Evolutionary conservation across 2,797 vertebrate species (phyloP), one percentile per base, ranked within the genome.

Genomic region (Periophthalmus magnuspinnatus): DNA sequence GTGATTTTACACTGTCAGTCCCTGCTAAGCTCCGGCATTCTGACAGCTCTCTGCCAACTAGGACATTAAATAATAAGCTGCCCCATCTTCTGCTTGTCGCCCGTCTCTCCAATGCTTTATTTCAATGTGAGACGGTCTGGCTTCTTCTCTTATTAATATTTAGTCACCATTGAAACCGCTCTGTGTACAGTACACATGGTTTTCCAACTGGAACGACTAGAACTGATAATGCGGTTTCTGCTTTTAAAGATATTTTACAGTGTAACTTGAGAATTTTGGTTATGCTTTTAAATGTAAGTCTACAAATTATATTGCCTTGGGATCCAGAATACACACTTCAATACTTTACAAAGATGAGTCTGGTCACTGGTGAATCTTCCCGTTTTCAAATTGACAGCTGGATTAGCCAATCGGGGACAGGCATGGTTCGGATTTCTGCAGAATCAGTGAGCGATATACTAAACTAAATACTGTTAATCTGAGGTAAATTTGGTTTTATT

Each of bases 1-100:
- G 77, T 77, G 80, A 84, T 89, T 89, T 80, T 71, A 75, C 77
- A 83, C 77, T 82, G 84, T 85, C 84, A 82, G 80, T 83, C 74
- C n/a, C 69, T 85, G 85, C 81, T 83, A 82, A 70, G 76, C 60
- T 74, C 78, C 65, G 77, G 68, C 54, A 72, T 80, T 78, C 75
- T 89, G 84, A 87, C 84, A 88, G 80, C 76, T 68, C 71, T 77
- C 77, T 88, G 84, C 84, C 88, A 89, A 88, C 79, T 83, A 84
- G 84, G 81, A 87, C 87, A 88, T 87, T 86, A 89, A 90, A 90
- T 88, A 86, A 86, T 89, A 85, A 88, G 84, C 84, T 80, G 75
- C 74, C 72, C 66, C 71, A 78, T 82, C 79, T 76, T 76, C 72
- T 68, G 24, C 69, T 59, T 6, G 41, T 76, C 79, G 71, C 75